Evolutionary conservation across 2,888 invertebrate species (phyloP), one percentile per base, ranked within the genome.

Genomic region (Agriopis leucophaearia): DNA sequence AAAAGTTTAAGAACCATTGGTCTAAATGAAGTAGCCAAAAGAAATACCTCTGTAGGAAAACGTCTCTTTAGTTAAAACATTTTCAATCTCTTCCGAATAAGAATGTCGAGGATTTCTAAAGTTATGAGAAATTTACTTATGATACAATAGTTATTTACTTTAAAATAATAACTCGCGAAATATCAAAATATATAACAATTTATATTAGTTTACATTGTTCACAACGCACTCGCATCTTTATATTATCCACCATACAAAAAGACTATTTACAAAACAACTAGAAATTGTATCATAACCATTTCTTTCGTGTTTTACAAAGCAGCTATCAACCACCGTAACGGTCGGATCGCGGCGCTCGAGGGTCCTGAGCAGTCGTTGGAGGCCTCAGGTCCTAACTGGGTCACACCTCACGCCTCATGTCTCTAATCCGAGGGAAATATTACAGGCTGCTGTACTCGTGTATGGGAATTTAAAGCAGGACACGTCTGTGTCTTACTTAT

Each of bases 381-480:
- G 27, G 62, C 45, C 44, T 36, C 50, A 35, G 36, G 16, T 4
- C 63, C 60, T n/a, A 66, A 66, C 66, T 62, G 52, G 66, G 66
- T 66, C 66, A 66, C 62, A 62, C 27, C 47, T 56, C 47, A 45
- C 40, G 27, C 27, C 27, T 27, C 27, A 27, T 27, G 58, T 45
- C 52, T 47, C 27, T 66, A 66, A 62, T 57, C 57, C 51, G 10
- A 27, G 15, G 59, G 47, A 60, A 45, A 50, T 61, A 56, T 66
- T 50, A 51, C 54, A 44, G 18, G 35, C 54, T 52, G 50, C 48
- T 47, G 42, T 59, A 64, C 44, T 52, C 27, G 38, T 54, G 47
- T 38, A 15, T 27, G 40, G 35, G 52, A 63, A 54, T 60, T 61
- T 42, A 56, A 65, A 48, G 7, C 10, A 40, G 57, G 57, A 52